phyloP scores from a whole-genome alignment of 1,140 invertebrate genomes.

The Colletes gigas region DNA sequence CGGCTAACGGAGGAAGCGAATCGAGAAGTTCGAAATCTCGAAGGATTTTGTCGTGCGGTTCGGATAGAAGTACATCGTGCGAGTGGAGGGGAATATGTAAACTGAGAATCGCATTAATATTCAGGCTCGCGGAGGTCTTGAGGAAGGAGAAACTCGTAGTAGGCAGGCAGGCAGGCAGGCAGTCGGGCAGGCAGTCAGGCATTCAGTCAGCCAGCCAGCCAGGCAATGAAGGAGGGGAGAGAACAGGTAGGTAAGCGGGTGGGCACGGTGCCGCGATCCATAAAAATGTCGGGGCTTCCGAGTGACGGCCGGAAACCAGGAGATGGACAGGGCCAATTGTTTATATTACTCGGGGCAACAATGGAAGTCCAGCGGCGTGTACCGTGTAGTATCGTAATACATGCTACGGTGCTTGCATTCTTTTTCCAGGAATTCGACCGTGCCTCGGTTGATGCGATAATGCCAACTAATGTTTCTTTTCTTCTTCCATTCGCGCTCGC shows the following conservation, averaged over 20 bases:
- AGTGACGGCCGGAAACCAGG: constrained; percentile 79
- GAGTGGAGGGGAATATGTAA: constrained; percentile 54
- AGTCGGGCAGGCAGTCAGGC: constrained; percentile 2
- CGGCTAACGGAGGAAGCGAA: constrained; percentile 19
- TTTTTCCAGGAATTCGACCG: constrained; percentile 77
- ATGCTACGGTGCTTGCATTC: constrained; percentile 72
- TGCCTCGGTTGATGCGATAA: constrained; percentile 76
- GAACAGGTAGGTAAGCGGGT: constrained; percentile 21
- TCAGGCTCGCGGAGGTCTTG: constrained; percentile 54
- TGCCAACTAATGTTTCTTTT: constrained; percentile 71
- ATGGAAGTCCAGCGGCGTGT: constrained; percentile 68
- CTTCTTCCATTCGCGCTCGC: constrained; percentile 69
- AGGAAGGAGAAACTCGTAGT: constrained; percentile 48
- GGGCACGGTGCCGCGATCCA: constrained; percentile 74
- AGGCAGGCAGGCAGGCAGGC: constrained; percentile 16
- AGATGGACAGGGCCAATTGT: constrained; percentile 81
- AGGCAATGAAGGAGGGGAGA: constrained; percentile 21
- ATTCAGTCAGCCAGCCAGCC: background rate
- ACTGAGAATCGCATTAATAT: constrained; percentile 61
- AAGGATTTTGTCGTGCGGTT: constrained; percentile 52
- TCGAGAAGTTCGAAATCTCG: constrained; percentile 43
- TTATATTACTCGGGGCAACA: constrained; percentile 79
- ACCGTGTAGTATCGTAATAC: constrained; percentile 56
- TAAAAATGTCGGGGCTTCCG: constrained; percentile 79
- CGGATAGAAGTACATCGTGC: constrained; percentile 35